Evolutionary conservation across 2,888 invertebrate species (phyloP), one percentile per base, ranked within the genome.

Genomic region (Amphimallon solstitiale): DNA sequence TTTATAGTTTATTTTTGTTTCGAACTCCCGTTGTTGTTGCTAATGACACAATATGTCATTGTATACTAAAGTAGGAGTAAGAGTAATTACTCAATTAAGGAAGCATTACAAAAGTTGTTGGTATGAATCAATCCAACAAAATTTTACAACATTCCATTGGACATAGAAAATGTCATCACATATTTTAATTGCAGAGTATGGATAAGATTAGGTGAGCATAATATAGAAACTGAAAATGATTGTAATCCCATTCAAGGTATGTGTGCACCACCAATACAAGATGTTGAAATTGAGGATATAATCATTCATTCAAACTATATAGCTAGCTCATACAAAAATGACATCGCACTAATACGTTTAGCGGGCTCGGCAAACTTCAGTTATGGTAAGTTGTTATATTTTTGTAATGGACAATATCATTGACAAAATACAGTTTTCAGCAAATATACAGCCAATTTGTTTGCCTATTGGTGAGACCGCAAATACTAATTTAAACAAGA

Each of bases 141-240:
- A n/a, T n/a, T n/a, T n/a, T n/a, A n/a, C n/a, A n/a, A n/a, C n/a
- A n/a, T n/a, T n/a, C n/a, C n/a, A n/a, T n/a, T n/a, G n/a, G n/a
- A n/a, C n/a, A n/a, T n/a, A n/a, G n/a, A n/a, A n/a, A n/a, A n/a
- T n/a, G n/a, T n/a, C n/a, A n/a, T n/a, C n/a, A n/a, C n/a, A n/a
- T n/a, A n/a, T n/a, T n/a, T n/a, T n/a, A 48, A 69, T 74, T 76
- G 64, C 71, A 89, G 89, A 65, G 78, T 84, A 56, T 86, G 86
- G 29, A 86, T 89, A 9, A 84, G 90, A 29, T 80, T 91, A 35
- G 91, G 91, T 1, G 91, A 90, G 69, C 86, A 89, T 70, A 84
- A 86, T 72, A 74, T 84, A 48, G 77, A 76, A 49, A 80, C 79
- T 0, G 81, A 82, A 63, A 80, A 79, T 7, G 83, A 86, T 75